Evolutionary conservation across 2,113 vertebrate species (phyloP).

Genomic region (Opisthocomus hoazin): DNA sequence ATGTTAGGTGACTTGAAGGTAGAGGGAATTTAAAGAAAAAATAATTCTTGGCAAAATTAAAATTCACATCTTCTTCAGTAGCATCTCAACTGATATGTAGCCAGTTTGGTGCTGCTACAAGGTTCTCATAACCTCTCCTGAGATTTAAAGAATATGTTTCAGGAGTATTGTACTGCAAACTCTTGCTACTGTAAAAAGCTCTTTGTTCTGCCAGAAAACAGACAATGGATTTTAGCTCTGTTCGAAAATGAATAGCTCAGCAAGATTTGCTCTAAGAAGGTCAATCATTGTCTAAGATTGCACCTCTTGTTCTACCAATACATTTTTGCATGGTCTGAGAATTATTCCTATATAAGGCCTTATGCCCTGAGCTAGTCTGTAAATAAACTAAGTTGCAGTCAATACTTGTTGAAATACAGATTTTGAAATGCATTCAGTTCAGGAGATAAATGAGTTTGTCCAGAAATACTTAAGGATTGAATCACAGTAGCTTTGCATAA

Average conservation of each 20-base stretch:
- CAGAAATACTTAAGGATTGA: neutral
- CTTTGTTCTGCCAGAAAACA: neutral
- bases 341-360: neutral
- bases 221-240: neutral
- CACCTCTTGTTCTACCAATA: neutral
- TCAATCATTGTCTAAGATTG: neutral
- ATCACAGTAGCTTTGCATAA: neutral
- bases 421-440: neutral
- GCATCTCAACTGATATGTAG: neutral
- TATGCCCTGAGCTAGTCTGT: neutral
- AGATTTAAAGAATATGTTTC: neutral
- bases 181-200: neutral
- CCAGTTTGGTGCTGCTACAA: neutral
- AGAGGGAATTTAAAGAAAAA: neutral
- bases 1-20: neutral
- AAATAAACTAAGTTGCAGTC: neutral
- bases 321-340: neutral
- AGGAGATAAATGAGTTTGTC: neutral
- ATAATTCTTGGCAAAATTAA: neutral
- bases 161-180: neutral
- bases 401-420: neutral
- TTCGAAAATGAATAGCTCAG: neutral
- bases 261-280: neutral
- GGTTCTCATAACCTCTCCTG: neutral
- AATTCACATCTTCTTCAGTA: neutral